phyloP scores from a whole-genome alignment of 2,888 invertebrate genomes.

The Sepioteuthis lessoniana region DNA sequence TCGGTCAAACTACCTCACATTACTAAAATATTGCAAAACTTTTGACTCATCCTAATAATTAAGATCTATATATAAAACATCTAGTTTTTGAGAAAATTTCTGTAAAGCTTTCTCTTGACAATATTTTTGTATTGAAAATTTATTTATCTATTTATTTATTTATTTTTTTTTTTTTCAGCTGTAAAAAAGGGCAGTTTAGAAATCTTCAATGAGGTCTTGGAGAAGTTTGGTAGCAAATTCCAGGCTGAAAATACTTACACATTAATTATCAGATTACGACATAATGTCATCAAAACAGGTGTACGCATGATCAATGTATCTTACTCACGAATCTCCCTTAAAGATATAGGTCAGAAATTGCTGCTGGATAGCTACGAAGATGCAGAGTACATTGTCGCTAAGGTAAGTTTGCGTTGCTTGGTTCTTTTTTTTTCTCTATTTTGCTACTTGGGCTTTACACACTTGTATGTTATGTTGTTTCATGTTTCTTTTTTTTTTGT shows the following conservation, averaged over 20 bases:
- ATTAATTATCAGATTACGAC: conserved; percentile 92
- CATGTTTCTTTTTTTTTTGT: too few relatives aligned
- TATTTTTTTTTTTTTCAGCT: conserved; percentile 73
- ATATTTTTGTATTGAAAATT: background rate
- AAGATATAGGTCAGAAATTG: conserved; percentile 94
- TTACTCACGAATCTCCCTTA: conserved; percentile 95
- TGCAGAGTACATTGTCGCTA: conserved; percentile 98
- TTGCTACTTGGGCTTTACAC: background rate
- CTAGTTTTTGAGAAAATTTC: background rate
- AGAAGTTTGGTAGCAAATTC: conserved; percentile 92
- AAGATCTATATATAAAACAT: too few relatives aligned
- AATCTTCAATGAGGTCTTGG: conserved; percentile 92
- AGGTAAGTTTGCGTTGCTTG: conserved; percentile 76
- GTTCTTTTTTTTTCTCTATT: background rate
- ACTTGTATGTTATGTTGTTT: background rate
- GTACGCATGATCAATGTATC: conserved; percentile 95
- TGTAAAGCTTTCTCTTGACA: background rate
- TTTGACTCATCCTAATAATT: too few relatives aligned
- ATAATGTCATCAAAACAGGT: conserved; percentile 99
- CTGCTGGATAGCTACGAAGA: conserved; percentile 96
- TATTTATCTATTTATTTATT: too few relatives aligned
- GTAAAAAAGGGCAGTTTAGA: conserved; percentile 95
- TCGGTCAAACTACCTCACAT: too few relatives aligned
- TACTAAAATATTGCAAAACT: too few relatives aligned
- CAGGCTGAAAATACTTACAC: conserved; percentile 96